Conservation (phyloP, 2,888 invertebrate genomes). For the Leptinotarsa peninsularis region DNA sequence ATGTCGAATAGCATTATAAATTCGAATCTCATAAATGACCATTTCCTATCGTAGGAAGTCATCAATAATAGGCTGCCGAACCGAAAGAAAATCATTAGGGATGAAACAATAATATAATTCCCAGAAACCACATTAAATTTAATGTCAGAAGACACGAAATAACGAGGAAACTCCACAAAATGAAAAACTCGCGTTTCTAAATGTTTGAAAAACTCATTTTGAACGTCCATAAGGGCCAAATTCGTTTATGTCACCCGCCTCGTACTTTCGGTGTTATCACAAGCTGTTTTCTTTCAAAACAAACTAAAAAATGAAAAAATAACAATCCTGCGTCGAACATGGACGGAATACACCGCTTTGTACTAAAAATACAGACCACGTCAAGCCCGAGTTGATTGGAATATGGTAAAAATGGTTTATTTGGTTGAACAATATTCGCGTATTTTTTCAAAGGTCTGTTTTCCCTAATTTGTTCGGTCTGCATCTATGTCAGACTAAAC, state of each 20-base stretch:
- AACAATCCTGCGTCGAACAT: constrained; percentile 57
- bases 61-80: constrained; percentile 8
- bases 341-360: constrained; percentile 48
- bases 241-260: constrained; percentile 36
- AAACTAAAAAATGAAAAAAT: constrained; percentile 65
- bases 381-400: constrained; percentile 47
- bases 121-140: constrained; percentile 8
- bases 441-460: constrained; percentile 26
- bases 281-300: constrained; percentile 64
- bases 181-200: constrained; percentile 27
- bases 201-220: constrained; percentile 43
- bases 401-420: constrained; percentile 49
- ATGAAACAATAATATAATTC: constrained; percentile 10
- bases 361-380: constrained; percentile 39
- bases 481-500: constrained; percentile 2
- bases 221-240: constrained; percentile 42
- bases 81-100: constrained; percentile 3
- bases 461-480: constrained; percentile 4
- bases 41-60: not conserved
- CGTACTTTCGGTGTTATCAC: constrained; percentile 54
- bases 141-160: constrained; percentile 24
- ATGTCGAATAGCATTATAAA: not conserved
- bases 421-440: constrained; percentile 34
- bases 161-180: not conserved
- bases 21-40: not conserved